Conservation (phyloP, 2,888 invertebrate genomes). For the Eupeodes latifasciatus region DNA sequence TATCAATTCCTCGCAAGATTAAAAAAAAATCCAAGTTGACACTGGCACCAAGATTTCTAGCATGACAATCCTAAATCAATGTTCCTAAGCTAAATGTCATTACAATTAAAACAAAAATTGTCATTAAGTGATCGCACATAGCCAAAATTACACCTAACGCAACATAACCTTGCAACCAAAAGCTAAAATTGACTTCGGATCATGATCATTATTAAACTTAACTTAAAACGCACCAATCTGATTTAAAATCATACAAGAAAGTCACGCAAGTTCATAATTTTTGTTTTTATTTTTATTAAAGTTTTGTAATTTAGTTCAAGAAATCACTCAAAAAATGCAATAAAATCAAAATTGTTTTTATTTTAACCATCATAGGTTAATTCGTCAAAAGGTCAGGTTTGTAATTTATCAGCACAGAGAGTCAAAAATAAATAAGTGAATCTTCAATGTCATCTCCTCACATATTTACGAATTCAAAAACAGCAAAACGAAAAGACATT, state of each 20-base stretch:
- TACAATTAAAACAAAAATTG: too few species aligned
- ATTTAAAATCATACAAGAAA: not conserved
- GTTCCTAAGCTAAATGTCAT: too few species aligned
- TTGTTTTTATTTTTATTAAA: not conserved
- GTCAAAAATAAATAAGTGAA: not conserved
- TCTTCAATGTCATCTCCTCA: constrained; percentile 62
- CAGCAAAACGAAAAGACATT: constrained; percentile 8
- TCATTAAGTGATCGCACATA: too few species aligned
- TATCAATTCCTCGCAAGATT: too few species aligned
- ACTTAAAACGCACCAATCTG: not conserved
- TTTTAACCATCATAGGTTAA: constrained; percentile 33
- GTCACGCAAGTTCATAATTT: constrained; percentile 8
- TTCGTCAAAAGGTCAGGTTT: constrained; percentile 64
- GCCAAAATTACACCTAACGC: not conserved
- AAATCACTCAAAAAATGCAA: constrained; percentile 19
- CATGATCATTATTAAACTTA: not conserved
- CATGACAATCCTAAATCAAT: too few species aligned
- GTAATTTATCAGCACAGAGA: not conserved
- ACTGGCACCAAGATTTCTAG: too few species aligned
- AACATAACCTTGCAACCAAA: constrained; percentile 53
- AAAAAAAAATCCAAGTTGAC: too few species aligned
- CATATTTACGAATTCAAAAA: not conserved
- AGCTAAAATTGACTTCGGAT: constrained; percentile 6
- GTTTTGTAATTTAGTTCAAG: constrained; percentile 15
- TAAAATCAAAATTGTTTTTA: constrained; percentile 1